Evolutionary conservation across 1,140 invertebrate genomes (phyloP), one percentile per base, ranked within the genome.

Genomic region (Caenorhabditis inopinata): DNA sequence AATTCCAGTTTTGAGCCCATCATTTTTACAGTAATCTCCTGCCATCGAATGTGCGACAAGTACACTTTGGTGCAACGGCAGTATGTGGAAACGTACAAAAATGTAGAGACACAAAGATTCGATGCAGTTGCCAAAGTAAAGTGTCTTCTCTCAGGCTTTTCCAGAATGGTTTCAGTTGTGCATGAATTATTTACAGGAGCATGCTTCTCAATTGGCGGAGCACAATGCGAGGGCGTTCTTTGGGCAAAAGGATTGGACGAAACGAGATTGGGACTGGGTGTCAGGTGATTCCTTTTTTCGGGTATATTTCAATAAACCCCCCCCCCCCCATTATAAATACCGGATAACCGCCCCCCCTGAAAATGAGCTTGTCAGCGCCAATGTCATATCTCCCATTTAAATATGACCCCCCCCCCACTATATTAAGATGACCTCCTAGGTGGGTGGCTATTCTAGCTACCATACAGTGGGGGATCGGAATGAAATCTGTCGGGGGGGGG

Each of bases 31-130:
- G 85, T 80, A 4, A 76, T 83, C 16, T 86, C 86, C 25, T 86
- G 76, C 7, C 48, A 83, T 42, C 84, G 85, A 76, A 85, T 87
- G 77, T 85, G 81, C 45, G 86, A 87, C 62, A 85, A 82, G 42
- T 86, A 87, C 83, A 86, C 85, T 1, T 76, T 86, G 51, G 78
- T 85, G 9, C 85, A 86, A 48, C 83, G 82, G 16, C 77, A 82
- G 32, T 85, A 86, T 42, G 85, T 85, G 51, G 80, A 80, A 46
- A 85, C 83, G 35, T 86, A 86, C 51, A 81, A 87, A 29, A 79
- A 77, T 23, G 80, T 79, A 51, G 85, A 86, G 48, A 76, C 75
- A 27, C 29, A 73, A n/a, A 82, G 85, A 42, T 86, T 86, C 51
- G 85, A 87, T 16, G 78, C 85, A n/a, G 75, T 80, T 25, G 85